These are phyloP conservation scores for Chloroclystis v-ata DNA, from an alignment of 2,888 invertebrate genomes.

Conservation along the genomic window DNA sequence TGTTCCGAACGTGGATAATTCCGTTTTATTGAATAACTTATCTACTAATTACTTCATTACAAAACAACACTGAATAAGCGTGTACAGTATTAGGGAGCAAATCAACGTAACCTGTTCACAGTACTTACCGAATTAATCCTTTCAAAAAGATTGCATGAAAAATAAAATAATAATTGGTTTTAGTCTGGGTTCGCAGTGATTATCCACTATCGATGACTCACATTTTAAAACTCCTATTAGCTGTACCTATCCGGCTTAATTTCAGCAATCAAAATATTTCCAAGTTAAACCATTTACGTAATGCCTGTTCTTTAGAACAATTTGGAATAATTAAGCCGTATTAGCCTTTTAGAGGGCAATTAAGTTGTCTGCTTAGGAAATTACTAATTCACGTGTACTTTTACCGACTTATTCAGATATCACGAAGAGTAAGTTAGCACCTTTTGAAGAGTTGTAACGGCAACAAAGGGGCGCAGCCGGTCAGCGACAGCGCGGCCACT, in stretches of 20 bases:
- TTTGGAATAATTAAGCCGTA: slow-evolving; percentile 30
- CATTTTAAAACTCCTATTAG: background rate
- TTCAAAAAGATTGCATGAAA: slow-evolving; percentile 23
- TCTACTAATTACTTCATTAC: background rate
- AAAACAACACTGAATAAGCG: slow-evolving; percentile 1
- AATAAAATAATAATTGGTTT: no score
- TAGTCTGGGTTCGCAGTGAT: no score
- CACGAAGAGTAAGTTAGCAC: slow-evolving; percentile 69
- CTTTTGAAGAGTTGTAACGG: slow-evolving; percentile 45
- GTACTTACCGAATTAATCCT: slow-evolving; percentile 15
- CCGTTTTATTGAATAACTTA: slow-evolving; percentile 9
- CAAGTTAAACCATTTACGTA: slow-evolving; percentile 26
- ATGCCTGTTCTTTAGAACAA: slow-evolving; percentile 20
- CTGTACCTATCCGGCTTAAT: slow-evolving; percentile 11
- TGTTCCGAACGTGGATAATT: slow-evolving; percentile 37
- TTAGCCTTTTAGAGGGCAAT: slow-evolving; percentile 34
- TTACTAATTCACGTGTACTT: slow-evolving; percentile 57
- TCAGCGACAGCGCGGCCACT: slow-evolving; percentile 9
- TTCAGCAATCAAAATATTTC: slow-evolving; percentile 29
- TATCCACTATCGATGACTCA: slow-evolving; percentile 1
- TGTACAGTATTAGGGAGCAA: slow-evolving; percentile 1
- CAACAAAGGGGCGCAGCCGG: slow-evolving; percentile 15
- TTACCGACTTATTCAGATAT: slow-evolving; percentile 57
- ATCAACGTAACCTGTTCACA: slow-evolving; percentile 3
- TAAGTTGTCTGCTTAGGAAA: slow-evolving; percentile 51